phyloP scores from a whole-genome alignment of 92 coral and sea anemone genomes.

The Umimayanthus chanpuru region DNA sequence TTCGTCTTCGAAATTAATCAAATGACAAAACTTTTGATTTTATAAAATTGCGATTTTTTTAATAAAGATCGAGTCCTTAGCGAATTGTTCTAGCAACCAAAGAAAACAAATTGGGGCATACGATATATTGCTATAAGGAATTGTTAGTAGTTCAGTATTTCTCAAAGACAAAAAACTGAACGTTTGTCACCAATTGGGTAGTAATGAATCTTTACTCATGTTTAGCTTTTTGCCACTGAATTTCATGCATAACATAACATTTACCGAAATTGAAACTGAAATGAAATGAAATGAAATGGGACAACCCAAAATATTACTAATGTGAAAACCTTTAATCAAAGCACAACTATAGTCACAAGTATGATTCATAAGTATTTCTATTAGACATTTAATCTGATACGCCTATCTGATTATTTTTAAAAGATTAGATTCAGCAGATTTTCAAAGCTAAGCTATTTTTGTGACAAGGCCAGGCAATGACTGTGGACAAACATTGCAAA shows the following conservation, averaged over 20 bases:
- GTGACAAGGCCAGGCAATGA: neutral
- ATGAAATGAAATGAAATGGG: too few species aligned
- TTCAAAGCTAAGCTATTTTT: neutral
- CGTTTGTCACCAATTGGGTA: neutral
- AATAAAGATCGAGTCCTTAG: neutral
- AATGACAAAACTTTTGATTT: conserved; percentile 4
- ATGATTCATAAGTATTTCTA: too few species aligned
- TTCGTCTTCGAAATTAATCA: conserved; percentile 15
- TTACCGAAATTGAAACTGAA: neutral
- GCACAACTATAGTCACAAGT: neutral
- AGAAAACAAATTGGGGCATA: neutral
- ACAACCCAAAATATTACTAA: too few species aligned
- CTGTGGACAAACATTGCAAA: too few species aligned
- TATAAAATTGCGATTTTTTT: neutral
- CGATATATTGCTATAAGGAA: neutral
- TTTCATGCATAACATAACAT: too few species aligned
- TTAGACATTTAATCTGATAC: neutral
- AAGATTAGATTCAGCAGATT: neutral
- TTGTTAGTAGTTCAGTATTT: neutral
- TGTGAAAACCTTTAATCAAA: too few species aligned
- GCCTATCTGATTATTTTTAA: neutral
- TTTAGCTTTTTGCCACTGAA: neutral
- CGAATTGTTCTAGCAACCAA: neutral
- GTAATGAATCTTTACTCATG: neutral
- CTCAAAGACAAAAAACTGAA: too few species aligned